A percentile compares a stretch with the other conserved stretches of the same genome.
These are phyloP conservation scores for Hydrochoerus hydrochaeris DNA, from an alignment of 2,113 vertebrate species.

Conservation along the genomic window DNA sequence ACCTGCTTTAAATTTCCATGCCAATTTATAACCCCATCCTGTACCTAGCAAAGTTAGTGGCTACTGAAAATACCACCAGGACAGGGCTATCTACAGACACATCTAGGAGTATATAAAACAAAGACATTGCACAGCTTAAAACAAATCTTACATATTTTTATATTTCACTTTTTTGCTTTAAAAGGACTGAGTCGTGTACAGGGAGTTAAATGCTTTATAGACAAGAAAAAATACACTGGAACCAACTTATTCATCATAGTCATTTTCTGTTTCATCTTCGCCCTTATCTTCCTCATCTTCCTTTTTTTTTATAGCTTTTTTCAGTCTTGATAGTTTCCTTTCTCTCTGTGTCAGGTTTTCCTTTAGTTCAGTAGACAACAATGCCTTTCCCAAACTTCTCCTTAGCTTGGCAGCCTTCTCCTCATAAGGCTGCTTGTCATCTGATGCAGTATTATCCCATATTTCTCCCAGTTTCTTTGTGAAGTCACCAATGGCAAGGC, in stretches of 20 bases:
- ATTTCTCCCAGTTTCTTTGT: neutral
- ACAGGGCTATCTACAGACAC: slow-evolving; percentile 86
- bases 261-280: no score
- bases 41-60: slow-evolving; percentile 93
- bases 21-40: slow-evolving; percentile 78
- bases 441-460: no score
- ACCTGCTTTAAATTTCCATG: slow-evolving; percentile 89
- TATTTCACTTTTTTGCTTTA: neutral
- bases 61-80: slow-evolving; percentile 93
- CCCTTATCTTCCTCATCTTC: no score
- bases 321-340: neutral
- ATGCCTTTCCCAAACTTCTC: neutral
- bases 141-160: neutral
- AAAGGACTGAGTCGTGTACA: neutral
- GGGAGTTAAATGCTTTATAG: neutral
- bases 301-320: no score
- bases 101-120: neutral
- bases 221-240: neutral
- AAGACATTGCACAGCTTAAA: neutral
- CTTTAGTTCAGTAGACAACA: neutral
- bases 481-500: neutral
- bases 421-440: neutral
- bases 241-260: no score
- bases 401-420: neutral
- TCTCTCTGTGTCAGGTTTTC: neutral